These are phyloP conservation scores for Cranoglanis bouderius DNA, from an alignment of 2,113 vertebrate species.

Conservation along the genomic window DNA sequence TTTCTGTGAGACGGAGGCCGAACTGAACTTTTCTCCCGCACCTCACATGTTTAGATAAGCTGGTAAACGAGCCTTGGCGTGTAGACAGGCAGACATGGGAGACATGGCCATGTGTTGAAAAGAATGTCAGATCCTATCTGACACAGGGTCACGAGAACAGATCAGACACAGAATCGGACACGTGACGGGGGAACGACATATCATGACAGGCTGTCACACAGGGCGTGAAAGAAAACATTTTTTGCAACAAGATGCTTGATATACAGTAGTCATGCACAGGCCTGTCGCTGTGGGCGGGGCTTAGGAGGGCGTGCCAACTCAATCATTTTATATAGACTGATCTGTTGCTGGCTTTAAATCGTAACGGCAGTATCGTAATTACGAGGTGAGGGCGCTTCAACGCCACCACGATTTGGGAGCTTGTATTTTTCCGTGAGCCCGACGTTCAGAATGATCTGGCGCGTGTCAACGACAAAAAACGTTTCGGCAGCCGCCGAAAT, in stretches of 20 bases:
- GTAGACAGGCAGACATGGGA: neutral
- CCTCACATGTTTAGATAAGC: neutral
- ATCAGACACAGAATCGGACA: slow-evolving; percentile 22
- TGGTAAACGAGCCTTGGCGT: neutral
- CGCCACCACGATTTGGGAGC: neutral
- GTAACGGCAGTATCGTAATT: neutral
- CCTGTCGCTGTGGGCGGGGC: neutral
- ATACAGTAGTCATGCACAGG: neutral
- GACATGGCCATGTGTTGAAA: neutral
- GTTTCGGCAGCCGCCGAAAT: neutral
- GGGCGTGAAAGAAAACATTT: neutral
- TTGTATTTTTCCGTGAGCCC: too few relatives aligned
- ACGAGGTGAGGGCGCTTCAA: neutral
- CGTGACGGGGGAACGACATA: neutral
- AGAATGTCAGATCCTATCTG: neutral
- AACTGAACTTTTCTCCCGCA: neutral
- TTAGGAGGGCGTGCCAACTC: neutral
- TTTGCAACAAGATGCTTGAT: neutral
- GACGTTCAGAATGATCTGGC: neutral
- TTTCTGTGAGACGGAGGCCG: neutral
- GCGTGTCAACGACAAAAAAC: neutral
- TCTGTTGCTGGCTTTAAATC: neutral
- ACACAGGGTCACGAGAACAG: neutral
- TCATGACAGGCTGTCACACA: neutral
- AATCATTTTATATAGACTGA: neutral